Evolutionary conservation across 2,888 invertebrate genomes (phyloP), one percentile per base, ranked within the genome.

Genomic region (Therioaphis trifolii): DNA sequence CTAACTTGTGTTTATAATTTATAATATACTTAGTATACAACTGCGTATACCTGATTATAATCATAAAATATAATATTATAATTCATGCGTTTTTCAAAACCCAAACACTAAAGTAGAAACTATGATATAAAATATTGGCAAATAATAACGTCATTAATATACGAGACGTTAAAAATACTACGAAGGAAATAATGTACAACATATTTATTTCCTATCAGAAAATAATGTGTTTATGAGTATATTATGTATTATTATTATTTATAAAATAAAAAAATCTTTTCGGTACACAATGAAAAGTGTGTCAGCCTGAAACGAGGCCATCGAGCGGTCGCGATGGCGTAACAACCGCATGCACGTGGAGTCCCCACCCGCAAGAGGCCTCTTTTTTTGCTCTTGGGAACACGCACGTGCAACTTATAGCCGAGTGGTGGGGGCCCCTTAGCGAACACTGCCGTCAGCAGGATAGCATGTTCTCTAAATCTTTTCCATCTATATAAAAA

Each of bases 271-370:
- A 35, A 35, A 35, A 5, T 3, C 35, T 35, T 35, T 35, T 7
- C 35, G 7, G n/a, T 52, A 52, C 0, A 4, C 29, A 29, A 15
- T n/a, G 15, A 49, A 82, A 82, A 49, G 80, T 72, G 72, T 72
- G 80, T 72, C 80, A 58, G 49, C 35, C 2, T 5, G 49, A 72
- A 82, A 82, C 35, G 46, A 72, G 80, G 80, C 12, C 80, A 63
- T 63, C 49, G 46, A 61, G 58, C 18, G 29, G n/a, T 55, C 9
- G n/a, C 69, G 71, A 61, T 80, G 79, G 79, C 58, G 61, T 80
- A 80, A 80, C 52, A 69, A 77, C 43, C 40, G 61, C 11, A 21
- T 61, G 68, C 78, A 78, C 78, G 78, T 68, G 78, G 49, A 78
- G 68, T 69, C 35, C 49, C 35, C 29, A 4, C 66, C 66, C 66